phyloP scores from a whole-genome alignment of 2,888 invertebrate species.

The Neoascia interrupta region DNA sequence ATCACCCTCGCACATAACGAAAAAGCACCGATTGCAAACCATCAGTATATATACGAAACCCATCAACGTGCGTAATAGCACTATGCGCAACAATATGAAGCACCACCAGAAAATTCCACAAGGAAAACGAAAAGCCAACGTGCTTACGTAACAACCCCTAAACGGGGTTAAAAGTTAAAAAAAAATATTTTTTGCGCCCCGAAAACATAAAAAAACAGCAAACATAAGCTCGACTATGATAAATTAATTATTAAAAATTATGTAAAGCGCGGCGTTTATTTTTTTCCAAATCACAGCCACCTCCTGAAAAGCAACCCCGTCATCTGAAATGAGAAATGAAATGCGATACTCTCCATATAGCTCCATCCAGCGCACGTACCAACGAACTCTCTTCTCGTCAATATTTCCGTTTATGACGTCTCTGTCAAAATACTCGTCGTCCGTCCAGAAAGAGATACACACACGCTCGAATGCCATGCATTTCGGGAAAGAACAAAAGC shows the following conservation, averaged over 20 bases:
- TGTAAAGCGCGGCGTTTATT: conserved; percentile 31
- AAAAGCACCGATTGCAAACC: too few relatives aligned
- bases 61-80: conserved; percentile 79
- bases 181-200: conserved; percentile 35
- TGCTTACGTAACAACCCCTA: neutral
- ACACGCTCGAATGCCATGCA: conserved; percentile 59
- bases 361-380: conserved; percentile 47
- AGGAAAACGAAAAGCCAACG: neutral
- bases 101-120: too few relatives aligned
- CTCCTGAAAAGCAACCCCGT: neutral
- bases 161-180: conserved; percentile 22
- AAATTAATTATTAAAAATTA: conserved; percentile 64
- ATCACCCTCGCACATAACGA: too few relatives aligned
- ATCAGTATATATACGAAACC: too few relatives aligned
- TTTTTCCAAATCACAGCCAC: conserved; percentile 62
- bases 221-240: conserved; percentile 36
- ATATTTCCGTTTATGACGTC: conserved; percentile 63
- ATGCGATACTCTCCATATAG: conserved; percentile 12
- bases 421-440: conserved; percentile 59
- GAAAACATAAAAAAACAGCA: conserved; percentile 1
- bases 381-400: conserved; percentile 53
- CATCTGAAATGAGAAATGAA: conserved; percentile 41
- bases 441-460: conserved; percentile 7
- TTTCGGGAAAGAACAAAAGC: conserved; percentile 29
- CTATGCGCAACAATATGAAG: conserved; percentile 77